A percentile compares a stretch with the other conserved stretches of the same genome.
These are phyloP conservation scores for Tenthredo mesomela DNA, from an alignment of 2,888 invertebrate species.

Conservation along the genomic window DNA sequence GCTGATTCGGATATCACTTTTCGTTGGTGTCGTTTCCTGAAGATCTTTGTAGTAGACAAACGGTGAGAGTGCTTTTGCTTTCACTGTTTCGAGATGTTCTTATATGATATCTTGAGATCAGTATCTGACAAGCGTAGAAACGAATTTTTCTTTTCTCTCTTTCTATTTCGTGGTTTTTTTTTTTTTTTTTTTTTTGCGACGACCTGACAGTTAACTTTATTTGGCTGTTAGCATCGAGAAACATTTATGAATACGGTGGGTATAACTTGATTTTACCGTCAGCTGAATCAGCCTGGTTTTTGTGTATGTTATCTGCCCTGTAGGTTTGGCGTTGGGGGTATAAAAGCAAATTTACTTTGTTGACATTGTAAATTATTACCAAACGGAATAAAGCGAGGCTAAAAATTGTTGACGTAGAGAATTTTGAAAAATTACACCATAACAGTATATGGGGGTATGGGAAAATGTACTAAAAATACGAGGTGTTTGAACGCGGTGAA, in stretches of 20 bases:
- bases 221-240: neutral
- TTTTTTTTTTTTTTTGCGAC: neutral
- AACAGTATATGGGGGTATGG: neutral
- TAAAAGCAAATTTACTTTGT: constrained; percentile 20
- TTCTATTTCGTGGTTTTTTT: neutral
- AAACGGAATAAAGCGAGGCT: constrained; percentile 27
- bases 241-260: neutral
- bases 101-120: neutral
- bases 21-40: neutral
- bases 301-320: constrained; percentile 12
- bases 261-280: constrained; percentile 12
- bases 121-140: neutral
- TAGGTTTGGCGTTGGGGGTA: neutral
- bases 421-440: constrained; percentile 37
- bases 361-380: constrained; percentile 34
- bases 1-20: constrained; percentile 3
- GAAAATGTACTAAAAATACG: neutral
- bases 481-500: constrained; percentile 9
- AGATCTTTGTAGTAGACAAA: neutral
- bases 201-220: neutral
- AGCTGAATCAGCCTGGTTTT: neutral
- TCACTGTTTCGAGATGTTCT: neutral
- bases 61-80: neutral
- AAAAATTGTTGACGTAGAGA: constrained; percentile 31
- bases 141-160: neutral